Base-by-base conservation (phyloP, 2,797 vertebrate species). In the Acanthornis magna region DNA sequence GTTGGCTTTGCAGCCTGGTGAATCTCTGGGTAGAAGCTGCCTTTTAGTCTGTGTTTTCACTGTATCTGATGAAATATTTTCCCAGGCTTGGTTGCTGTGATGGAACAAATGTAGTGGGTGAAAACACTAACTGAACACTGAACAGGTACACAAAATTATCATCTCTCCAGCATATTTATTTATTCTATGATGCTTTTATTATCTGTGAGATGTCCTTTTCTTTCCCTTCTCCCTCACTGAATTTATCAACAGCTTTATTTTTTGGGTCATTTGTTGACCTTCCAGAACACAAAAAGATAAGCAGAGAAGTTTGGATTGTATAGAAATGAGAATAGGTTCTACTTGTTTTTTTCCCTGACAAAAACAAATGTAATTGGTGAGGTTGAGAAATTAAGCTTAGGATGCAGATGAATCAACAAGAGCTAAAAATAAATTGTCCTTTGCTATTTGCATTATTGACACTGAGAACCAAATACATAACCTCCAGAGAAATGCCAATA, bases 401-500 rank as follows among this genome's bases (percentile, higher is more conserved):
- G n/a, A 74, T 91, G 40, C 38, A 86, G 74, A 80, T 79, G 72
- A 68, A 73, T 72, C 65, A 84, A 95, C 29, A 36, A 86, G 43
- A 68, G 62, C n/a, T 75, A 36, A 85, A 85, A 90, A 88, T 34
- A 79, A 93, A 74, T 27, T 82, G 48, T 82, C 54, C 51, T 65
- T 36, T 93, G 36, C n/a, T 91, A 58, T 92, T 94, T 87, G 63
- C 47, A 88, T 89, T 94, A 92, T 66, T 92, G 74, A 90, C 84
- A 75, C 86, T 73, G 83, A 95, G 71, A 89, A 93, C 77, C 85
- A 88, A 95, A 88, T 84, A 78, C 21, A 45, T 91, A 91, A 90
- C 60, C 76, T 72, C 21, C 27, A 38, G n/a, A 25, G 26, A 92
- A 86, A 85, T 47, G 57, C 71, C 71, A 54, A 74, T 75, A 88